phyloP scores from a whole-genome alignment of 1,140 invertebrate genomes.

The Nymphalis io region DNA sequence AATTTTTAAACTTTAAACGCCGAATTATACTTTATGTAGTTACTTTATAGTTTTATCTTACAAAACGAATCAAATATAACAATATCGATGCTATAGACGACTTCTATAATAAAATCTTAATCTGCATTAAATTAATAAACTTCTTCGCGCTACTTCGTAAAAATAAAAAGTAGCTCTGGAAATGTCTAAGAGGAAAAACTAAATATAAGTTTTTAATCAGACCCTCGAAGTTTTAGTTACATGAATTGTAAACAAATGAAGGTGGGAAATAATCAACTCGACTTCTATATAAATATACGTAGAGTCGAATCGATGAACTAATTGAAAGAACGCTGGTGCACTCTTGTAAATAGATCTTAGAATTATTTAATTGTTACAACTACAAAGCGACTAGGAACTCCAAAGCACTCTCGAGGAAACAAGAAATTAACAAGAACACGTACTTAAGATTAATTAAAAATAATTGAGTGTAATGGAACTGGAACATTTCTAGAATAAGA shows the following conservation, averaged over 20 bases:
- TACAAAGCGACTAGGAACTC: conserved; percentile 30
- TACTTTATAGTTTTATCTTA: no score
- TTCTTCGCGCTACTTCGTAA: not conserved
- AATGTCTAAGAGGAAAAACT: conserved; percentile 5
- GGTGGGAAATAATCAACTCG: not conserved
- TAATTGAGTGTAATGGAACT: conserved; percentile 57
- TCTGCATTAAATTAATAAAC: conserved; percentile 1
- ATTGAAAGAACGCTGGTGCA: not conserved
- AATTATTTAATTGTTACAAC: conserved; percentile 30
- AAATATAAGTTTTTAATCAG: conserved; percentile 5
- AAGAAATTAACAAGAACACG: conserved; percentile 38
- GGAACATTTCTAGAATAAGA: conserved; percentile 36
- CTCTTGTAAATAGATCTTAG: conserved; percentile 22
- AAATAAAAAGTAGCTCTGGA: conserved; percentile 6
- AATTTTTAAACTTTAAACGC: no score
- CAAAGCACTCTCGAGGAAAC: conserved; percentile 29
- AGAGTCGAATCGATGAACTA: not conserved
- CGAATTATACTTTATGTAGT: no score
- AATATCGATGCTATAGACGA: not conserved
- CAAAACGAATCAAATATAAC: no score
- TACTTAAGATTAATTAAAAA: conserved; percentile 68
- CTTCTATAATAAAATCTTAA: not conserved
- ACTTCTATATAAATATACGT: not conserved
- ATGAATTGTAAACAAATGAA: conserved; percentile 11
- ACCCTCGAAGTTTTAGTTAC: conserved; percentile 12